Conservation (phyloP, 1,140 invertebrate species). For the Teleopsis dalmanni region DNA sequence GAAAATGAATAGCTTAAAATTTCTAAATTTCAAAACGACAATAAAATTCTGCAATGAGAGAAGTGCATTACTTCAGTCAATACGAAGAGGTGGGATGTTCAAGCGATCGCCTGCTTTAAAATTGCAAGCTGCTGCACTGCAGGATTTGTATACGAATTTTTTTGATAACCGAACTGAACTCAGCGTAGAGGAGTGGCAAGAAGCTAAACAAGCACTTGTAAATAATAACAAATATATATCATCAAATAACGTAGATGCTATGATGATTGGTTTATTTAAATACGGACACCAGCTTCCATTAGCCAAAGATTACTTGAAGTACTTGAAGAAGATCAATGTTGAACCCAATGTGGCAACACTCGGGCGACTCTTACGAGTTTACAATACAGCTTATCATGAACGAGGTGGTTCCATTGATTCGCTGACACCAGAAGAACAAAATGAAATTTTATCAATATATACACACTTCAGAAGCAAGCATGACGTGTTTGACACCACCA, state of each 20-base stretch:
- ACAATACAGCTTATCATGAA: slow-evolving; percentile 40
- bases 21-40: too few species aligned
- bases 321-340: slow-evolving; percentile 46
- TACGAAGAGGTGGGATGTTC: too few species aligned
- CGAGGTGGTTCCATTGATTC: slow-evolving; percentile 26
- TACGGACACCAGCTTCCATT: slow-evolving; percentile 41
- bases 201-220: slow-evolving; percentile 17
- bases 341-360: slow-evolving; percentile 49
- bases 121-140: too few species aligned
- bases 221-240: slow-evolving; percentile 36
- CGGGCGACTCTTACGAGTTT: slow-evolving; percentile 50
- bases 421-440: slow-evolving; percentile 46
- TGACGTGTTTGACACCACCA: slow-evolving; percentile 50
- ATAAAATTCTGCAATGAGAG: too few species aligned
- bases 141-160: slow-evolving; percentile 20
- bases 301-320: slow-evolving; percentile 51
- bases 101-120: too few species aligned
- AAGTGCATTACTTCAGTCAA: too few species aligned
- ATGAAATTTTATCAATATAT: slow-evolving; percentile 51
- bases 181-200: slow-evolving; percentile 21
- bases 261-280: slow-evolving; percentile 49
- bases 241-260: slow-evolving; percentile 49
- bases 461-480: slow-evolving; percentile 49
- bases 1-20: too few species aligned
- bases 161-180: slow-evolving; percentile 17